Conservation (phyloP, 2,888 invertebrate species). For the Icerya purchasi region DNA sequence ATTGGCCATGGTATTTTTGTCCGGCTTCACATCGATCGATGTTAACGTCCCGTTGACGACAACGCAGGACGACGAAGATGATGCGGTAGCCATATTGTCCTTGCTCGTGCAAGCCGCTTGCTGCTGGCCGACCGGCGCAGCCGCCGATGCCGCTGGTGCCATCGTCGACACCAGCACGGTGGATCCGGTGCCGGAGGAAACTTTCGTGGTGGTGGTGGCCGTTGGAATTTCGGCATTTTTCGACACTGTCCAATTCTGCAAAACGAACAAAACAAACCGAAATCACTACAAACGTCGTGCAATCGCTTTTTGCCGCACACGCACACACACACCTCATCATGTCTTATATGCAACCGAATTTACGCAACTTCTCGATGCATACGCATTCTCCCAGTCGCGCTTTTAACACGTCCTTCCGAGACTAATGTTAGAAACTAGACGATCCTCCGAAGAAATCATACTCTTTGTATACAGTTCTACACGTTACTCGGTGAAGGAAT, state of each 20-base stretch:
- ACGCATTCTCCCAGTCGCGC: no score
- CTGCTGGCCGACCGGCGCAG: no score
- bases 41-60: no score
- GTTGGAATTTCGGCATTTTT: background rate
- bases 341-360: no score
- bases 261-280: background rate
- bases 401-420: no score
- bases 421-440: no score
- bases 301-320: no score
- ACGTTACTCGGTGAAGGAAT: no score
- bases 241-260: background rate
- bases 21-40: conserved; percentile 2
- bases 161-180: background rate
- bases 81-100: background rate
- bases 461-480: no score
- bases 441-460: no score
- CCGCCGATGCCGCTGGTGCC: background rate
- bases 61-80: background rate
- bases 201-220: background rate
- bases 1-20: conserved; percentile 2
- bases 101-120: background rate
- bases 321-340: no score
- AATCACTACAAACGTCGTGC: background rate
- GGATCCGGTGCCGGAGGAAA: background rate
- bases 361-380: no score